Conservation (phyloP, 2,797 vertebrate genomes). For the Spheniscus humboldti region DNA sequence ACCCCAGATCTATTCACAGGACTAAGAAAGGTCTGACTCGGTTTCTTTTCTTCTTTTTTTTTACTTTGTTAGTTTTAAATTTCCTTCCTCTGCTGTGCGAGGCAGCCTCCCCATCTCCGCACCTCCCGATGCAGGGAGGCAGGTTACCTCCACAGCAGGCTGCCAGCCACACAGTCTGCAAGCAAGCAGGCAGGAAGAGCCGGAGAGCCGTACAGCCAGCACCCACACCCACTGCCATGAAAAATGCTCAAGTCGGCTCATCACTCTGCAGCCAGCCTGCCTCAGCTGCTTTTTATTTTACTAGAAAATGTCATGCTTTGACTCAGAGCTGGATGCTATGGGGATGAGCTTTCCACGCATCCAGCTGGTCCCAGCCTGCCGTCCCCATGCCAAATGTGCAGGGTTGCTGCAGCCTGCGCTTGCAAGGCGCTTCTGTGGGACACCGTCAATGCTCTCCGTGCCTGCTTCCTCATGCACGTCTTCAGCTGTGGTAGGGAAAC, state of each 20-base stretch:
- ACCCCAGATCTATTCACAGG: background rate
- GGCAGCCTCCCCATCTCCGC: background rate
- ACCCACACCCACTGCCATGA: background rate
- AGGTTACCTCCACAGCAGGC: background rate
- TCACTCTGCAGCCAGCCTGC: constrained; percentile 2
- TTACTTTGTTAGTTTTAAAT: background rate
- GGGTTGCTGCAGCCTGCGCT: background rate
- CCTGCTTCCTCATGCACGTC: accelerated
- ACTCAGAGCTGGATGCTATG: constrained; percentile 18
- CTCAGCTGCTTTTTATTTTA: constrained; percentile 56
- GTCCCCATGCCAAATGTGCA: background rate
- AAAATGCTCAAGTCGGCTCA: background rate
- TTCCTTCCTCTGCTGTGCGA: background rate
- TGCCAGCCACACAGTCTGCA: background rate
- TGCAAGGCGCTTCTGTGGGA: background rate
- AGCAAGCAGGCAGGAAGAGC: background rate
- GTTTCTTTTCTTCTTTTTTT: background rate
- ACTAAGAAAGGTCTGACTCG: background rate
- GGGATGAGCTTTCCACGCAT: background rate
- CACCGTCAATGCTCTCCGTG: accelerated
- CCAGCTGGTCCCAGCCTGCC: constrained; percentile 17
- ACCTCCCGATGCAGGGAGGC: background rate
- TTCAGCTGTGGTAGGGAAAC: background rate
- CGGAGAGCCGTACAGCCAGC: background rate
- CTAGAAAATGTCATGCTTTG: constrained; percentile 39